Base-by-base conservation (phyloP, 1,140 invertebrate species). In the Chionoecetes opilio region DNA sequence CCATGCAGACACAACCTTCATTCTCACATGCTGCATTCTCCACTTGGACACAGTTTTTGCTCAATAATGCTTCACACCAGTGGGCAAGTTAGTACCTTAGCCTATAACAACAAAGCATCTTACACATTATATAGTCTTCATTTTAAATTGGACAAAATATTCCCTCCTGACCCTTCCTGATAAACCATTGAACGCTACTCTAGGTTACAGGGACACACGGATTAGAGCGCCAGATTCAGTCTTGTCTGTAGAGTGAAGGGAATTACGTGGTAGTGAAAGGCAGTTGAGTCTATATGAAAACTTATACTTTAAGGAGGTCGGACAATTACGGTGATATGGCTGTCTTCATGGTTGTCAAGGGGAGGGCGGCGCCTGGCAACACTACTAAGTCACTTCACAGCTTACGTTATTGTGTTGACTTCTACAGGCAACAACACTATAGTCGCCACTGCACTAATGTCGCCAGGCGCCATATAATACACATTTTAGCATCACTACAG, bases 61-160 rank as follows among this genome's bases (percentile, higher is more conserved):
- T 75, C 63, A 75, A 26, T n/a, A n/a, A 75, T 26, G 21, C 6
- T 75, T 75, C 63, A 75, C 63, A 75, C 63, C n/a, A 5, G 3
- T 75, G 63, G 21, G 63, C 63, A 75, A 75, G n/a, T 26, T 75
- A 75, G 21, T 75, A 21, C 63, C 21, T 21, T 75, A 21, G 5
- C 5, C 26, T 75, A n/a, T 75, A 75, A 75, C 63, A 75, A 75
- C 63, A 75, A 75, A 75, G 63, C 63, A n/a, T 75, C 63, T 75
- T 75, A 75, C 63, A 75, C n/a, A 75, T 26, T 75, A 75, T 26
- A 75, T 75, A n/a, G 21, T 75, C 63, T 75, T 75, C 63, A 75
- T n/a, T 75, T 75, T 75, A 75, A 75, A 75, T 21, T 75, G 63
- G 63, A 75, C 63, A 75, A 75, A 75, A 75, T 75, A 75, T 26